A percentile compares a stretch with the other conserved stretches of the same genome.
These are phyloP conservation scores for Drymodes brunneopygia DNA, from an alignment of 2,113 vertebrate species.

Conservation along the genomic window DNA sequence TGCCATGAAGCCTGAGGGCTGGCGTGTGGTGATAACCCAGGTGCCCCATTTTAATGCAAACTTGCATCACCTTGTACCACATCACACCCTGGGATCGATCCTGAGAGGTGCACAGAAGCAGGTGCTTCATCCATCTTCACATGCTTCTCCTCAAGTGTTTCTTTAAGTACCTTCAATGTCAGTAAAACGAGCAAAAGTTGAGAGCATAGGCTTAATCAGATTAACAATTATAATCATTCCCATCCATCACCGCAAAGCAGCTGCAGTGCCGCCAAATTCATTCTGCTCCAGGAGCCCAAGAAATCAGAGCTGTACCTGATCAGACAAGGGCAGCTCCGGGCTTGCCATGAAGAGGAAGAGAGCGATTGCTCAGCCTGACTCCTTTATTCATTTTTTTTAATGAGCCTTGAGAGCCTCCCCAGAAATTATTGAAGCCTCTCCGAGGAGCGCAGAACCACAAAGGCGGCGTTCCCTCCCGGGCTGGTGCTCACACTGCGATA, in stretches of 20 bases:
- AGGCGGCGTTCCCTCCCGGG: background rate
- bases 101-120: background rate
- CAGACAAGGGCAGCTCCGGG: background rate
- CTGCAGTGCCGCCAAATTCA: rapidly evolving
- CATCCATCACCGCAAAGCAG: background rate
- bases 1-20: background rate
- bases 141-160: background rate
- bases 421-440: background rate
- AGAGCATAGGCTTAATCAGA: background rate
- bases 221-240: background rate
- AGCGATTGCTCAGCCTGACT: background rate
- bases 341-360: background rate
- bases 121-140: background rate
- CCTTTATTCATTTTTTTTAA: background rate
- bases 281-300: background rate
- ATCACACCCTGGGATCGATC: background rate
- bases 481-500: rapidly evolving
- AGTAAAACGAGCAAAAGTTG: background rate
- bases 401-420: background rate
- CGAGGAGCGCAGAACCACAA: rapidly evolving
- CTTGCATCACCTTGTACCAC: background rate
- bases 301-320: background rate
- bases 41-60: background rate
- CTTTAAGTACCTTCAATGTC: background rate
- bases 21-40: background rate